Percentiles rank a stretch among this genome's conserved stretches.
Evolutionary conservation across 1,140 invertebrate genomes (phyloP).

Genomic region (Neodiprion fabricii): DNA sequence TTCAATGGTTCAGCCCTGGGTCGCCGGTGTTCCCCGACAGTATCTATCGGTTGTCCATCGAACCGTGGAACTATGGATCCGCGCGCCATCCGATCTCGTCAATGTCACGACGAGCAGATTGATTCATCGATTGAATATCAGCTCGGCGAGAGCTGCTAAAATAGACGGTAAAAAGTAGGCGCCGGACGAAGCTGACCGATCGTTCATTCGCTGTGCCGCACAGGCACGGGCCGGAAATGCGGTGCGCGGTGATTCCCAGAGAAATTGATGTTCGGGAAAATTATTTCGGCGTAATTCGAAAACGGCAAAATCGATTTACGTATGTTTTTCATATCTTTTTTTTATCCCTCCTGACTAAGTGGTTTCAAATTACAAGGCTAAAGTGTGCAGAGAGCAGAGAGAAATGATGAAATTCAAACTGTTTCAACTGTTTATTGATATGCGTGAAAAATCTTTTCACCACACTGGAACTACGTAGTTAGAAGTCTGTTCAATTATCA

Average conservation of each 20-base stretch:
- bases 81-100: conserved; percentile 29
- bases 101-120: conserved; percentile 52
- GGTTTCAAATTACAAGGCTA: no score
- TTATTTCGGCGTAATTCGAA: neutral
- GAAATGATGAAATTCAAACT: no score
- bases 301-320: neutral
- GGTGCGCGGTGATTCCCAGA: no score
- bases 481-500: no score
- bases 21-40: neutral
- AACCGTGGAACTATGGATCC: neutral
- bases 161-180: conserved; percentile 49
- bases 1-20: neutral
- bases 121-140: conserved; percentile 53
- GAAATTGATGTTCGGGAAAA: neutral
- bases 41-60: neutral
- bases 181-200: neutral
- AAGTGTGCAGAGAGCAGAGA: no score
- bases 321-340: no score
- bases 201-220: neutral
- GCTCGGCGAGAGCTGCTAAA: conserved; percentile 41
- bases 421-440: no score
- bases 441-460: no score
- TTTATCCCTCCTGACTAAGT: no score
- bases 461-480: no score
- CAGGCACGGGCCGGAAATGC: neutral